Conservation (phyloP, 2,888 invertebrate genomes). For the Cheilosia pagana region DNA sequence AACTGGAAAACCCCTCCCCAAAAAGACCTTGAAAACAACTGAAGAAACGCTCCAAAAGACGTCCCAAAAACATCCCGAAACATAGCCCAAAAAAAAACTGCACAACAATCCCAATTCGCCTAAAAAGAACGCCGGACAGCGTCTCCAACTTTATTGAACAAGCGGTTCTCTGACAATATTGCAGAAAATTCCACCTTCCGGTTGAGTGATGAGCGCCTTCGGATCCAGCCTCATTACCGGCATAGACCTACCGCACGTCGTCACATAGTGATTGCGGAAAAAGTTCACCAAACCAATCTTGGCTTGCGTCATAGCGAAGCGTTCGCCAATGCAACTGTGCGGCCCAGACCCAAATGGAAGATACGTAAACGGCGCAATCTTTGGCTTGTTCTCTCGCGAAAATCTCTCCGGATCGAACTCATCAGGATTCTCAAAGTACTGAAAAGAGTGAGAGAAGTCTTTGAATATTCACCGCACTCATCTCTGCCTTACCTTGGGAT, state of each 20-base stretch:
- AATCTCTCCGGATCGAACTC: constrained; percentile 83
- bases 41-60: no score
- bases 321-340: constrained; percentile 83
- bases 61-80: no score
- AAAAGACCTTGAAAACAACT: no score
- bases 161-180: constrained; percentile 80
- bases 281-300: constrained; percentile 82
- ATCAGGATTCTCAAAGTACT: constrained; percentile 82
- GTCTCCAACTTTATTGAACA: constrained; percentile 31
- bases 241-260: constrained; percentile 78
- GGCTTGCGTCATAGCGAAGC: constrained; percentile 81
- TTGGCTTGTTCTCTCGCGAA: constrained; percentile 80
- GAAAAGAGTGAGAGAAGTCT: constrained; percentile 13
- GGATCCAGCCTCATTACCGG: constrained; percentile 79
- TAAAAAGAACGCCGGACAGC: not conserved
- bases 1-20: no score
- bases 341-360: constrained; percentile 83
- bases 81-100: no score
- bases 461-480: not conserved
- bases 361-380: constrained; percentile 81
- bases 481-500: constrained; percentile 79
- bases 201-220: constrained; percentile 81
- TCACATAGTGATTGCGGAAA: constrained; percentile 81
- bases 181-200: constrained; percentile 81
- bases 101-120: no score